Base-by-base conservation (phyloP, 2,888 invertebrate species). In the Actias luna region DNA sequence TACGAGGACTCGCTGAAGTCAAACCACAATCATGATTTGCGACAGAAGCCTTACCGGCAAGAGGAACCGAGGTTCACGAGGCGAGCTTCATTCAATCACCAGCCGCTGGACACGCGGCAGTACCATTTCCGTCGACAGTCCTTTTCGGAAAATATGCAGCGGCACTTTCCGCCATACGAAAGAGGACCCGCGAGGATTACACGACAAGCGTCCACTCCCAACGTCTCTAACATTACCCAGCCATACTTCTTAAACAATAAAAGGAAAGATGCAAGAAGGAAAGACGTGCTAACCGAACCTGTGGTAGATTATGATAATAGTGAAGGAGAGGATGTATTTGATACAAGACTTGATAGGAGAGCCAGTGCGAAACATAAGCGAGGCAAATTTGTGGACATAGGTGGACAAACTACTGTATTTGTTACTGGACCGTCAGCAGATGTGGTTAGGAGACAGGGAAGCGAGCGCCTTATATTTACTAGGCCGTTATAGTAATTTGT, bases 1-100 rank as follows among this genome's bases (percentile, higher is more conserved):
- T 97, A 97, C 82, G 97, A 97, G 85, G 97, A 97, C 78, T 96
- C 96, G 0, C 85, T 97, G 50, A 96, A 96, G 80, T 95, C 95
- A 0, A 94, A 76, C 83, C 94, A 79, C 88, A 94, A 83, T 66
- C 89, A 83, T 71, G 88, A 85, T 36, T 74, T 65, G 14, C 71
- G 69, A 7, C 59, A 71, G 1, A 88, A 88, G 60, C 71, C 79
- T 0, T 86, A 83, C 63, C 81, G 76, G 0, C 71, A 75, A 1
- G 84, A 83, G 1, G 88, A 89, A 4, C 78, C 80, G 0, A 79
- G 85, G n/a, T 85, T 87, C 65, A 71, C 79, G 12, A 76, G 92
- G 1, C 75, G 92, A 67, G 92, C 92, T 0, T 92, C 92, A 3
- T 87, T 91, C 71, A 85, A 81, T 12, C 89, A 90, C 67, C 89